Evolutionary conservation across 2,888 invertebrate genomes (phyloP).

Genomic region (Encarsia formosa): DNA sequence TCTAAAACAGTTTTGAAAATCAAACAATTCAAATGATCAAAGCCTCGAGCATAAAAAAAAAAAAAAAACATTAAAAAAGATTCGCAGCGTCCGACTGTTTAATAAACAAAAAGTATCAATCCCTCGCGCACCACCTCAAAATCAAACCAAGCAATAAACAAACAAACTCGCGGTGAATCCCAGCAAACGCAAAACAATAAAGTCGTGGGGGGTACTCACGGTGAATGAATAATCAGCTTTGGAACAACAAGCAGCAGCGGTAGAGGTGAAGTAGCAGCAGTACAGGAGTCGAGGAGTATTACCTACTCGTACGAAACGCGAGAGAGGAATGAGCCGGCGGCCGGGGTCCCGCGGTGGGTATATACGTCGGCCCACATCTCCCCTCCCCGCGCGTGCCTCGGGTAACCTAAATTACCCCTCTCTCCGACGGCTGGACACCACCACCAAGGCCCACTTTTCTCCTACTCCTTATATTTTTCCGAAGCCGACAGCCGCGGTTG

Average conservation of each 20-base stretch:
- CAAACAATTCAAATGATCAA: no score
- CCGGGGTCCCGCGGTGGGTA: conserved; percentile 37
- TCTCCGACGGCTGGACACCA: conserved; percentile 17
- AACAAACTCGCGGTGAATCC: no score
- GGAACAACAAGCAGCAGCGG: not conserved
- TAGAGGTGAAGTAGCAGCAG: not conserved
- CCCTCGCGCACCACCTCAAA: no score
- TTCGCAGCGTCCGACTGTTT: no score
- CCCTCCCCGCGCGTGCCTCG: conserved; percentile 38
- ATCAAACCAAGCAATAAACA: no score
- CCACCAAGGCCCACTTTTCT: conserved; percentile 5
- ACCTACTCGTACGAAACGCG: conserved; percentile 35
- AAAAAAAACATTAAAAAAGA: no score
- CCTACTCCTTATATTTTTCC: not conserved
- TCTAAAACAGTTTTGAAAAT: no score
- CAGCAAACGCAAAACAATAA: no score
- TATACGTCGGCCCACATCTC: conserved; percentile 44
- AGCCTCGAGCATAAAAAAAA: no score
- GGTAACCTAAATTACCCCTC: conserved; percentile 51
- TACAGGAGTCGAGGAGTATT: not conserved
- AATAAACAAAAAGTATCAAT: no score
- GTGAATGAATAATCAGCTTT: not conserved
- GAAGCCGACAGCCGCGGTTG: no score
- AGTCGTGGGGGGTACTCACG: not conserved
- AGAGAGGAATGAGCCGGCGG: conserved; percentile 39